Base-by-base conservation (phyloP, 2,888 invertebrate genomes). In the Muscina levida region DNA sequence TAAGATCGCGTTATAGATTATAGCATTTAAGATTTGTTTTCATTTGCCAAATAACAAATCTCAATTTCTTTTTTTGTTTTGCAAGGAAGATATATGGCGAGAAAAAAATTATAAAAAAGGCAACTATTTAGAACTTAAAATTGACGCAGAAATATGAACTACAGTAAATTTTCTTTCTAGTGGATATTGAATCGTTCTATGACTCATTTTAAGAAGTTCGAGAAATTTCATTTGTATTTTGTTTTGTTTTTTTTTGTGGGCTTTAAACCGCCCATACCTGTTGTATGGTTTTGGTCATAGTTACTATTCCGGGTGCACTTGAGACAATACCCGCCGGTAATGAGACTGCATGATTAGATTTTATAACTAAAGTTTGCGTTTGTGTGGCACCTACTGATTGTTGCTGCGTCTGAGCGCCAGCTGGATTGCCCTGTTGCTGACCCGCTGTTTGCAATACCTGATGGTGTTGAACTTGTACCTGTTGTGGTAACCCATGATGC, bases 241-340 rank as follows among this genome's bases (percentile, higher is more conserved):
- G 26, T 53, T 76, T 73, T 22, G 53, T 65, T 56, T 72, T 44
- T n/a, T 53, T 66, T 59, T 80, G 80, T n/a, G 62, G 62, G 62
- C 62, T 59, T 62, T 46, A 10, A 24, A n/a, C 15, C 53, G 59
- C 71, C 82, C 83, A 84, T 90, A 90, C 90, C 90, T 90, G 90
- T 88, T 90, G 90, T 84, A 90, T 88, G 86, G 90, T 88, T 90
- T 94, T 94, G 86, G 93, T 92, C 88, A 94, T 91, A 84, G 93
- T 93, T 91, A 94, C 93, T 84, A 93, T 93, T 89, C 93, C 93
- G 83, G 93, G 92, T 87, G 93, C 92, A 87, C 91, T 90, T 83
- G 92, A 91, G 83, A 92, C 92, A 85, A 91, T 88, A 87, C 90
- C 89, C 87, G 90, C 90, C 87, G 90, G 90, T 84, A 92, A 92